Percentiles rank a stretch among this genome's conserved stretches.
phyloP scores from a whole-genome alignment of 2,113 vertebrate genomes.

The Chaenogobius annularis region DNA sequence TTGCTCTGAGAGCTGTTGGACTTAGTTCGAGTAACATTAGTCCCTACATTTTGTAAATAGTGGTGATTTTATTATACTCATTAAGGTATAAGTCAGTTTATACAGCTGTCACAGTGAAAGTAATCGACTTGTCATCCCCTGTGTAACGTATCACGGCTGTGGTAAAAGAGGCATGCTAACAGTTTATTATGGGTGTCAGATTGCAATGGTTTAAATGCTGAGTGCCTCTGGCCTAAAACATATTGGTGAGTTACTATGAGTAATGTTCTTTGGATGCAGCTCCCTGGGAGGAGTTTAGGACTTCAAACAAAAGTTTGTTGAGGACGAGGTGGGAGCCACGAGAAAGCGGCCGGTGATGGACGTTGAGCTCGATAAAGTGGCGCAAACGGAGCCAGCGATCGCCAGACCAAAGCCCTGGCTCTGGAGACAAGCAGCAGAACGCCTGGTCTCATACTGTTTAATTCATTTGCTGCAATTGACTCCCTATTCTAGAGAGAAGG shows the following conservation, averaged over 20 bases:
- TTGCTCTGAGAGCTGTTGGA: too few relatives aligned
- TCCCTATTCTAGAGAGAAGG: neutral
- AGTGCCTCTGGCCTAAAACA: neutral
- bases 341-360: slow-evolving; percentile 41
- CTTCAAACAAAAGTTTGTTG: slow-evolving; percentile 49
- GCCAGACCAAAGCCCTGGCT: slow-evolving; percentile 58
- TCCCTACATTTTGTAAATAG: too few relatives aligned
- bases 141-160: neutral
- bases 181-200: neutral
- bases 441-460: slow-evolving; percentile 1
- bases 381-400: slow-evolving; percentile 56
- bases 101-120: neutral
- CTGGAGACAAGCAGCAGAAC: slow-evolving; percentile 40
- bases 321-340: slow-evolving; percentile 57
- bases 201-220: slow-evolving; percentile 6
- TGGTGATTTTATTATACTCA: too few relatives aligned
- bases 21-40: too few relatives aligned
- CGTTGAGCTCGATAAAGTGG: slow-evolving; percentile 62
- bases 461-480: neutral
- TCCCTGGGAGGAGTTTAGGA: slow-evolving; percentile 64
- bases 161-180: slow-evolving; percentile 12
- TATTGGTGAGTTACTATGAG: neutral
- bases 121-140: slow-evolving; percentile 16
- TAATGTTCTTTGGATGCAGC: slow-evolving; percentile 61
- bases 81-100: slow-evolving; percentile 2